Evolutionary conservation across 2,888 invertebrate genomes (phyloP).

Genomic region (Dasypogon diadema): DNA sequence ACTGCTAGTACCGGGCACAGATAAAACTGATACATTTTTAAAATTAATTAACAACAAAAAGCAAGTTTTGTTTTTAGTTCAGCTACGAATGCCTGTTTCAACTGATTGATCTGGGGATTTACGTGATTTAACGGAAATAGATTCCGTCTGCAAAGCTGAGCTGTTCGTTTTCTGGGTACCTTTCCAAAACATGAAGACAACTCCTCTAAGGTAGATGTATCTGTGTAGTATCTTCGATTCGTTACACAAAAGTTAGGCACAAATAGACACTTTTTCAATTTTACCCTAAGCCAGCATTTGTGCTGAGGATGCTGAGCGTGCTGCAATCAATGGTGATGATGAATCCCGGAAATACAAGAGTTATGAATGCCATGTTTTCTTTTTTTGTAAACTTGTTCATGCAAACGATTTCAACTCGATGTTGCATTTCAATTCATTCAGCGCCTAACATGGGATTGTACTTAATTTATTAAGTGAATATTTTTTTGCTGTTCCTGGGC

Average conservation of each 20-base stretch:
- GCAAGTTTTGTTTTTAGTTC: conserved; percentile 13
- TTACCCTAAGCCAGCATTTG: too few species aligned
- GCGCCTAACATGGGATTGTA: background rate
- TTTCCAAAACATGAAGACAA: too few species aligned
- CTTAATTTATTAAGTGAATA: background rate
- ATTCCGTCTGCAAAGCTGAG: too few species aligned
- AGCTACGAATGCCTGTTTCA: background rate
- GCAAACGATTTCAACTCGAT: background rate
- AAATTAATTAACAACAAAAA: conserved; percentile 42
- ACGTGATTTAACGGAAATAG: too few species aligned
- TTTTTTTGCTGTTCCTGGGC: background rate
- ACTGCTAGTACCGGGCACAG: background rate
- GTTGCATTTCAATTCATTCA: background rate
- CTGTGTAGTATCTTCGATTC: too few species aligned
- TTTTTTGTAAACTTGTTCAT: background rate
- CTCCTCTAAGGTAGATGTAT: too few species aligned
- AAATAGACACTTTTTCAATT: too few species aligned
- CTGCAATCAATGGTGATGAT: background rate
- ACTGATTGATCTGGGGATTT: conserved; percentile 1
- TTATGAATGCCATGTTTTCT: background rate
- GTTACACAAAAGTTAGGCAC: too few species aligned
- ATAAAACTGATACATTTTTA: conserved; percentile 41
- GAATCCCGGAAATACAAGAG: background rate
- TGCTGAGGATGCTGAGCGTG: too few species aligned
- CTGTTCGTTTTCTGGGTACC: too few species aligned